Base-by-base conservation (phyloP, 2,797 vertebrate genomes). In the Danio choprae region DNA sequence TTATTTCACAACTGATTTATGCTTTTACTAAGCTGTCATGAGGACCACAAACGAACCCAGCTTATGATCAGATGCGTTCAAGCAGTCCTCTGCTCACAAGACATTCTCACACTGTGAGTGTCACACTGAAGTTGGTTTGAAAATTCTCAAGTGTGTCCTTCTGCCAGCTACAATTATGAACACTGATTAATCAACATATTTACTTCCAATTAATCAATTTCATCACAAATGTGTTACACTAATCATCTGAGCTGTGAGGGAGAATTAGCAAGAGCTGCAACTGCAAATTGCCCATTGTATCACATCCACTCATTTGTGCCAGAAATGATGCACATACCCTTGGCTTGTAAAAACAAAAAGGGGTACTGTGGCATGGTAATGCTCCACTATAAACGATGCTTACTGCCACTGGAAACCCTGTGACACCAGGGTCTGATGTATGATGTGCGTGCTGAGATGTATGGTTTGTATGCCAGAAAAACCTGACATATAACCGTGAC, bases 101-200 rank as follows among this genome's bases (percentile, higher is more conserved):
- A 77, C 60, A 41, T 80, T 60, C 38, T 18, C 4, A 16, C 46
- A 51, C n/a, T n/a, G n/a, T n/a, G 58, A 50, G 11, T 64, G 16
- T 60, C 56, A 77, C 44, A 44, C 46, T 68, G 48, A 69, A 41
- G 38, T 18, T 36, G 36, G 36, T 80, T 48, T 74, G 16, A 77
- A 73, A 77, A 64, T 79, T 80, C 60, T 55, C 62, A n/a, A 13
- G 29, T 53, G 10, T 1, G 16, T 12, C 6, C 70, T 20, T 70
- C 16, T 12, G 48, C 7, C 29, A 60, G n/a, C 6, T 48, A 40
- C 29, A 38, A 12, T 8, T n/a, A 29, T 6, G 5, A 56, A 55
- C 16, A 40, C 7, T 22, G 36, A 64, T 75, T 50, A 63, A 29
- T 46, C 43, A 67, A 46, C 43, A 36, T 50, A 36, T 60, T n/a